Percentiles rank a stretch among this genome's conserved stretches.
These are phyloP conservation scores for Thinocorus orbignyianus DNA, from an alignment of 2,113 vertebrate species.

Conservation along the genomic window DNA sequence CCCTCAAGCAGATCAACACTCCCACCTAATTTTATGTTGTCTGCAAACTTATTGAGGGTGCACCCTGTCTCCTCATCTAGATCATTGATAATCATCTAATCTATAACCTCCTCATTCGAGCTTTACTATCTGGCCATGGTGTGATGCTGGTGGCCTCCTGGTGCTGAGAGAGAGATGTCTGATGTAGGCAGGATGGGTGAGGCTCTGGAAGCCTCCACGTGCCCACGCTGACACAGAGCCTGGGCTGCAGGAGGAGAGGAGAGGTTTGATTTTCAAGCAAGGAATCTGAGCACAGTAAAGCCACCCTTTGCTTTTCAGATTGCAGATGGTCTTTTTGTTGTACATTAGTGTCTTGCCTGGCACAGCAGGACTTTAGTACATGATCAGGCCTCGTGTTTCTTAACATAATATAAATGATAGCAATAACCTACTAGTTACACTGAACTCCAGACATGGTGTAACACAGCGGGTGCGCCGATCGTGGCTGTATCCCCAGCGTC, in stretches of 20 bases:
- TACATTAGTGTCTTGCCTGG: neutral
- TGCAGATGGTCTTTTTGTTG: neutral
- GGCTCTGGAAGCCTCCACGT: neutral
- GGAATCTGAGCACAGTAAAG: neutral
- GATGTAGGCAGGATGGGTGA: neutral
- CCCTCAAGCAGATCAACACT: too few relatives aligned
- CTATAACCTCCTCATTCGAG: too few relatives aligned
- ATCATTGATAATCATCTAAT: neutral
- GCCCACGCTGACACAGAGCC: fast-evolving
- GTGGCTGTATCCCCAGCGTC: neutral
- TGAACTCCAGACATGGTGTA: neutral
- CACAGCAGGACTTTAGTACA: neutral
- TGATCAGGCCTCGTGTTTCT: neutral
- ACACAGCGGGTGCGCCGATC: neutral
- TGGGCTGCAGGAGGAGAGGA: neutral
- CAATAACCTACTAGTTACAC: neutral
- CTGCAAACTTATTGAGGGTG: too few relatives aligned
- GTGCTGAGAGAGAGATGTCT: neutral
- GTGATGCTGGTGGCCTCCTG: neutral
- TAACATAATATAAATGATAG: neutral
- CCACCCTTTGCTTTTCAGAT: neutral
- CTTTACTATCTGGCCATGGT: neutral
- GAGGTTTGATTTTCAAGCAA: neutral
- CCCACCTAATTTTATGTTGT: too few relatives aligned
- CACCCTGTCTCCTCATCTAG: too few relatives aligned